These are phyloP conservation scores for Phylloscopus collybita DNA, from an alignment of 2,797 vertebrate species.

Conservation along the genomic window DNA sequence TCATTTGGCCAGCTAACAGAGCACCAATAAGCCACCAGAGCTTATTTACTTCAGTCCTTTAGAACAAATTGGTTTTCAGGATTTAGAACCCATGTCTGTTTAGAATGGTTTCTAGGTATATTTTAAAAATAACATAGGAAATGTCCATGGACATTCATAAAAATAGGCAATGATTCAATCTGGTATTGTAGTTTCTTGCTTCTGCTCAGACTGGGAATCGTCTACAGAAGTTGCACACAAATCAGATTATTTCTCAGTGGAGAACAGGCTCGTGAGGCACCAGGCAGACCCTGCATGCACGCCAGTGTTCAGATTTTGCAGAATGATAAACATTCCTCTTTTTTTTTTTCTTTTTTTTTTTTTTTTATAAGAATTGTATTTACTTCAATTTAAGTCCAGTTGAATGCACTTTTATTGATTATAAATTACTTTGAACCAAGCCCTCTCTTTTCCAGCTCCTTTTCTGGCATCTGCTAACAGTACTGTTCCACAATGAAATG, in stretches of 20 bases:
- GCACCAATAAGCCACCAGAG: not conserved
- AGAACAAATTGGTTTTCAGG: not conserved
- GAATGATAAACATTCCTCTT: not conserved
- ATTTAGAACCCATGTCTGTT: not conserved
- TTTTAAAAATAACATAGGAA: not conserved
- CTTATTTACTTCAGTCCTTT: not conserved
- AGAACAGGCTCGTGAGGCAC: not conserved
- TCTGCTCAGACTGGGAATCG: not conserved
- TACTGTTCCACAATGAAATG: not conserved
- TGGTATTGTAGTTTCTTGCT: not conserved
- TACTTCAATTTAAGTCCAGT: not conserved
- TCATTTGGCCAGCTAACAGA: not conserved
- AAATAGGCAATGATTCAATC: not conserved
- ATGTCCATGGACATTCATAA: not conserved
- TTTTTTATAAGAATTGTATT: not conserved
- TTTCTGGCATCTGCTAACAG: not conserved
- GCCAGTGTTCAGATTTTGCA: not conserved
- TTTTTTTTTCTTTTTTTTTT: not conserved
- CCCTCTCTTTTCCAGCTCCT: not conserved
- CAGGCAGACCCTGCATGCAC: fast-evolving
- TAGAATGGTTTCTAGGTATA: not conserved
- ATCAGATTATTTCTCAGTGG: not conserved
- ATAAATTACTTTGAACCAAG: not conserved
- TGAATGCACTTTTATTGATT: not conserved
- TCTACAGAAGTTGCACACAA: not conserved